Evolutionary conservation across 2,797 vertebrate genomes (phyloP).

Genomic region (Sebastes umbrosus): DNA sequence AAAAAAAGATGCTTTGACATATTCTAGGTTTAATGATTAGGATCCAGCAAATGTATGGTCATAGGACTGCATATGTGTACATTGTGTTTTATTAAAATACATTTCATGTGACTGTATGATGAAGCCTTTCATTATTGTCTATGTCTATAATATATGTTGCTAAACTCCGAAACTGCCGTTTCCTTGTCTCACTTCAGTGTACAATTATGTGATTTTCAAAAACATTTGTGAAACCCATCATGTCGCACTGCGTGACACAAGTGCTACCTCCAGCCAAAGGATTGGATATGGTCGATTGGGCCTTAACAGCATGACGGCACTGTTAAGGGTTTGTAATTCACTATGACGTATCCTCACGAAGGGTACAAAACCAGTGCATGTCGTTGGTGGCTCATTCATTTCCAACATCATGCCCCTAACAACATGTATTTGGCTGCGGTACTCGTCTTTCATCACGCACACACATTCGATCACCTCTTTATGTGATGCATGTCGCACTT

Average conservation of each 20-base stretch:
- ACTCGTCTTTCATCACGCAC: constrained; percentile 34
- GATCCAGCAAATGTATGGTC: constrained; percentile 84
- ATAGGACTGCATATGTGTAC: constrained; percentile 87
- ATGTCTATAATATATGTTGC: constrained; percentile 61
- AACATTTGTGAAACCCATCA: constrained; percentile 74
- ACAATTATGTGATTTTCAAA: constrained; percentile 43
- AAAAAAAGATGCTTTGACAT: constrained; percentile 71
- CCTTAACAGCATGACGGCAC: constrained; percentile 64
- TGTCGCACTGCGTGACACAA: constrained; percentile 51
- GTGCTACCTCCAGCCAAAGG: constrained; percentile 58
- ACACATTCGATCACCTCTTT: constrained; percentile 50
- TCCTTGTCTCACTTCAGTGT: constrained; percentile 51
- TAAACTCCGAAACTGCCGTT: constrained; percentile 45
- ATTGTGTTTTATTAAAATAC: constrained; percentile 88
- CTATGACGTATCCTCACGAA: constrained; percentile 55
- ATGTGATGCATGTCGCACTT: constrained; percentile 32
- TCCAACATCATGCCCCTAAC: constrained; percentile 27
- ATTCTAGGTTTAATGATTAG: constrained; percentile 83
- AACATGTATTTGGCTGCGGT: constrained; percentile 28
- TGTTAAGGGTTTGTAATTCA: constrained; percentile 58
- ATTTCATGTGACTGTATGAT: constrained; percentile 82
- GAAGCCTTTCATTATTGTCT: constrained; percentile 66
- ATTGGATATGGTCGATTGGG: constrained; percentile 63
- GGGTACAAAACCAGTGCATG: constrained; percentile 32
- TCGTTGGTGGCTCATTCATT: constrained; percentile 29